These are phyloP conservation scores for Chaetorhynchus papuensis DNA, from an alignment of 2,113 vertebrate genomes.

Conservation along the genomic window DNA sequence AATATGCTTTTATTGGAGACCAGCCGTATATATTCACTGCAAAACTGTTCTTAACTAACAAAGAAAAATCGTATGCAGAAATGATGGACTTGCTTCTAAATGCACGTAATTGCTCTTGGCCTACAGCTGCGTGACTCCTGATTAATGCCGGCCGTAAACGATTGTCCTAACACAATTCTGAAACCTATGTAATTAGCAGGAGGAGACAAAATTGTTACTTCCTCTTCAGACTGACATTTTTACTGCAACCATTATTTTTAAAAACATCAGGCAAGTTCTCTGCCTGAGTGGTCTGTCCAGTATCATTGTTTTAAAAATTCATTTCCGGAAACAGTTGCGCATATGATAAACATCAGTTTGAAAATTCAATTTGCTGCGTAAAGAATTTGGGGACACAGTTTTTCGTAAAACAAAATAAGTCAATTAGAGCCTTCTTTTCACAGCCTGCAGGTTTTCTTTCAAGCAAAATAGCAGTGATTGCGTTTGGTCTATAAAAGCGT, in stretches of 20 bases:
- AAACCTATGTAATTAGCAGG: not conserved
- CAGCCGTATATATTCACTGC: not conserved
- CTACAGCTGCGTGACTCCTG: not conserved
- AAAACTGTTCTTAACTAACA: not conserved
- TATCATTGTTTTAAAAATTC: not conserved
- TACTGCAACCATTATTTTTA: not conserved
- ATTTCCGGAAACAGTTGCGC: not conserved
- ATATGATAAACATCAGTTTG: not conserved
- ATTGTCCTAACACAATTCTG: not conserved
- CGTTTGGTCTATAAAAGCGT: not conserved
- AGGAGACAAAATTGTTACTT: constrained; percentile 9
- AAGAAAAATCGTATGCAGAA: not conserved
- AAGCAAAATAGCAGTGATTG: not conserved
- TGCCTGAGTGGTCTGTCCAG: not conserved
- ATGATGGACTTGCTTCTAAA: not conserved
- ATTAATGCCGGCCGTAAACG: not conserved
- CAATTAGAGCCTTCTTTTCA: constrained; percentile 7
- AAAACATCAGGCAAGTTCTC: not conserved
- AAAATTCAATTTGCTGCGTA: not conserved
- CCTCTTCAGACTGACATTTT: not conserved
- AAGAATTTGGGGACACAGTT: constrained; percentile 5
- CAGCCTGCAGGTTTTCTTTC: constrained; percentile 12
- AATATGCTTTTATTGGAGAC: not conserved
- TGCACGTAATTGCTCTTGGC: not conserved
- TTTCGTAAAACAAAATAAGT: not conserved